A percentile compares a stretch with the other conserved stretches of the same genome.
phyloP scores from a whole-genome alignment of 2,113 vertebrate genomes.

The Megatriorchis doriae region DNA sequence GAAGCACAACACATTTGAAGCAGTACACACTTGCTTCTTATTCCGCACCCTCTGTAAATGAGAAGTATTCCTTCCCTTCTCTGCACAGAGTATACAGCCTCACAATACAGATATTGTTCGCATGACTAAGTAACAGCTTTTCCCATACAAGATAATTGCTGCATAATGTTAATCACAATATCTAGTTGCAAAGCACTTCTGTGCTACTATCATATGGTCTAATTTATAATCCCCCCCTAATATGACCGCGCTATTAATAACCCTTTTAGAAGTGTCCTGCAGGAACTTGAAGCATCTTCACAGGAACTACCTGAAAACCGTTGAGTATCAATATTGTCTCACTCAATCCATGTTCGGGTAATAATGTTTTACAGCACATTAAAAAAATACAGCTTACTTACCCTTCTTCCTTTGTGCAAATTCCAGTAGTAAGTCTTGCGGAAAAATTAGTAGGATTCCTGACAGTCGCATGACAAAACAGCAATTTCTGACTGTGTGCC shows the following conservation, averaged over 20 bases:
- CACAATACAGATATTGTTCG: background rate
- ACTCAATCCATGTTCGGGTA: background rate
- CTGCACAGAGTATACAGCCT: background rate
- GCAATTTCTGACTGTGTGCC: background rate
- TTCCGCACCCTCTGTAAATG: background rate
- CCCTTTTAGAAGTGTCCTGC: background rate
- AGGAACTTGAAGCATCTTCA: background rate
- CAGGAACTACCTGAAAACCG: background rate
- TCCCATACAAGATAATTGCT: background rate
- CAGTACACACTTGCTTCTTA: background rate
- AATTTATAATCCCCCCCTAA: background rate
- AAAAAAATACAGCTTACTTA: background rate
- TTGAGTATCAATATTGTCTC: fast-evolving
- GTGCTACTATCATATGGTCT: background rate
- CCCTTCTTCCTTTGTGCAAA: background rate
- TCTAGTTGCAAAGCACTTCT: background rate
- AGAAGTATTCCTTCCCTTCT: background rate
- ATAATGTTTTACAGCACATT: background rate
- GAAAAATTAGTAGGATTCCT: background rate
- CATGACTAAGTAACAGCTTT: background rate
- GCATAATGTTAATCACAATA: background rate
- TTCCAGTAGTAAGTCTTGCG: background rate
- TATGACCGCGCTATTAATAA: background rate
- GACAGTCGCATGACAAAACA: background rate
- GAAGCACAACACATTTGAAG: background rate